Base-by-base conservation (phyloP, 2,888 invertebrate genomes). In the Andrena bicolor region DNA sequence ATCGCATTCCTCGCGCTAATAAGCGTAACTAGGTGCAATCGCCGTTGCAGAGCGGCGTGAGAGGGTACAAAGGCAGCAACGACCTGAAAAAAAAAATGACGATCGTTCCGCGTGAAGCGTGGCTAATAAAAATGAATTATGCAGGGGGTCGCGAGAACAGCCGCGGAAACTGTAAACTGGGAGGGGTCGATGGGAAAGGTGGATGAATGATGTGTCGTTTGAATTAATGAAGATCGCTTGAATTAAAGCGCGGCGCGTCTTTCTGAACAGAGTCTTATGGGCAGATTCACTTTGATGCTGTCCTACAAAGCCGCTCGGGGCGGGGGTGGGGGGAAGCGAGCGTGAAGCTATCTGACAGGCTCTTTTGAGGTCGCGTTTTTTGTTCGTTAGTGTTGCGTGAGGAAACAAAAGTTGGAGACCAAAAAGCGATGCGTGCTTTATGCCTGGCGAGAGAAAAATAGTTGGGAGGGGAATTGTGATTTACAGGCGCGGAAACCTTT, bases 221-320 rank as follows among this genome's bases (percentile, higher is more conserved):
- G 76, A 69, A 82, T 79, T 72, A 82, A 78, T 63, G 85, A 83
- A 81, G 76, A 80, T 75, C 70, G 70, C 58, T 82, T 51, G 85
- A 82, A 82, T 84, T 70, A 70, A 84, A 77, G 60, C 56, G 66
- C 8, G 20, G 56, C 41, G 48, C 7, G 56, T 56, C 20, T 13
- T 16, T 32, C 13, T 26, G 65, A 48, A 56, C n/a, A n/a, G 20
- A 8, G 23, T 30, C 48, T 41, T 41, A 28, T 30, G 58, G 65
- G 28, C 69, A 10, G 64, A 64, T 69, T 20, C 51, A 49, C 32
- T 51, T 68, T 77, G 23, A 51, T 35, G 48, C 23, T 1, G 28
- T 20, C 26, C 26, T 2, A 16, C 30, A 51, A 70, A 69, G 56
- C 60, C 56, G 32, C 23, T 28, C 32, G 13, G 35, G 41, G 13